A percentile compares a stretch with the other conserved stretches of the same genome.
Conservation (phyloP, 2,113 vertebrate species). For the Chionis minor region DNA sequence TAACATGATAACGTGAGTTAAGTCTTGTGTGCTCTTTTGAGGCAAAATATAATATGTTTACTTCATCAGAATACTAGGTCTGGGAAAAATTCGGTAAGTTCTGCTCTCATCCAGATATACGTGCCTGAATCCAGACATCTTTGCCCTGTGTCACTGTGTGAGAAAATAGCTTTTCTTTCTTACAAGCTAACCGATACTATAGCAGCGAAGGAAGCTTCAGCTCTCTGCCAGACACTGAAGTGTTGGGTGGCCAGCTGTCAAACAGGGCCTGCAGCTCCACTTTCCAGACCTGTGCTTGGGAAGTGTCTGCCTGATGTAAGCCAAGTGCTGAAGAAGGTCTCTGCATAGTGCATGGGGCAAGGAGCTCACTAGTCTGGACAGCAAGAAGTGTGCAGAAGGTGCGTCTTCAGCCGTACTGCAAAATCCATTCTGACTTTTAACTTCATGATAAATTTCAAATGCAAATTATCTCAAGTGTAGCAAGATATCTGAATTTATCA, state of each 20-base stretch:
- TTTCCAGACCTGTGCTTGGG: background rate
- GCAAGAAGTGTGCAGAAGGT: background rate
- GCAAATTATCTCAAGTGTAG: background rate
- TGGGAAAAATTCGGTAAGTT: background rate
- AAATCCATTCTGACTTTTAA: background rate
- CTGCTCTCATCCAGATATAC: background rate
- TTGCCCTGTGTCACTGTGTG: background rate
- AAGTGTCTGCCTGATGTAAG: background rate
- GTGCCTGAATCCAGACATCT: background rate
- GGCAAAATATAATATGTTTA: background rate
- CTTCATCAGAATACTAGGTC: background rate
- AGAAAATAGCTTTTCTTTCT: background rate
- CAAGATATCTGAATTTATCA: background rate
- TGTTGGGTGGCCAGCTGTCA: background rate
- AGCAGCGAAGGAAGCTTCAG: background rate
- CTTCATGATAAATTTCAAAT: background rate
- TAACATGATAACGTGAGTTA: rapidly evolving
- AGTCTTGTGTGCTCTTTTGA: background rate
- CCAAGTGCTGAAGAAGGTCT: background rate
- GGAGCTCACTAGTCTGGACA: background rate
- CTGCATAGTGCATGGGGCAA: background rate
- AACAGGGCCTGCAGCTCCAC: background rate
- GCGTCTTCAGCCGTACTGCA: background rate
- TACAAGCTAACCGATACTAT: background rate
- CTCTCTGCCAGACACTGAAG: background rate